Percentiles rank a stretch among this genome's conserved stretches.
phyloP scores from a whole-genome alignment of 2,888 invertebrate species.

The Conops quadrifasciatus region DNA sequence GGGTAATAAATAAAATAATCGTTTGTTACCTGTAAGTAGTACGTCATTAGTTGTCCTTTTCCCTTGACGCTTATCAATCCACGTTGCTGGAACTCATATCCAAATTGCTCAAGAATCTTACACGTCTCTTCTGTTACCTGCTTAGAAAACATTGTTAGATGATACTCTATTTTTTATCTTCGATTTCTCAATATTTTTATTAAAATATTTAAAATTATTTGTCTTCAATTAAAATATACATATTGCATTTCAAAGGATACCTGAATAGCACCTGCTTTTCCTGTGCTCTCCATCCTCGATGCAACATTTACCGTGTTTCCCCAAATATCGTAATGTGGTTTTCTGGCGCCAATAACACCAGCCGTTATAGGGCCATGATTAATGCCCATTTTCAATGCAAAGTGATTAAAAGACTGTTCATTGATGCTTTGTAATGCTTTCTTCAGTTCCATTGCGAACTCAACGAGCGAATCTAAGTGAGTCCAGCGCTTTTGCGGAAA shows the following conservation, averaged over 20 bases:
- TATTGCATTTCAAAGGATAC: conserved; percentile 67
- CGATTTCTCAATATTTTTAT: background rate
- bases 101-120: conserved; percentile 85
- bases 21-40: conserved; percentile 76
- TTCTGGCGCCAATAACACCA: conserved; percentile 93
- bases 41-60: conserved; percentile 95
- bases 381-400: conserved; percentile 91
- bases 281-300: conserved; percentile 97
- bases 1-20: background rate
- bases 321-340: conserved; percentile 97
- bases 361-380: conserved; percentile 96
- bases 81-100: conserved; percentile 92
- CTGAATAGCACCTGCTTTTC: conserved; percentile 93
- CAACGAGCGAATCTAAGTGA: conserved; percentile 84
- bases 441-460: conserved; percentile 89
- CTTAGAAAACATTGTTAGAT: background rate
- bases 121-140: conserved; percentile 96
- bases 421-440: conserved; percentile 91
- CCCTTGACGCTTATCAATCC: conserved; percentile 96
- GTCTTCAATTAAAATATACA: background rate
- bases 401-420: conserved; percentile 95
- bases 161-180: background rate
- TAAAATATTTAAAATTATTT: too few species aligned
- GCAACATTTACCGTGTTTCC: conserved; percentile 98
- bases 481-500: conserved; percentile 81